A percentile compares a stretch with the other conserved stretches of the same genome.
Conservation (phyloP, 2,797 vertebrate genomes). For the Gobio occitaniae region DNA sequence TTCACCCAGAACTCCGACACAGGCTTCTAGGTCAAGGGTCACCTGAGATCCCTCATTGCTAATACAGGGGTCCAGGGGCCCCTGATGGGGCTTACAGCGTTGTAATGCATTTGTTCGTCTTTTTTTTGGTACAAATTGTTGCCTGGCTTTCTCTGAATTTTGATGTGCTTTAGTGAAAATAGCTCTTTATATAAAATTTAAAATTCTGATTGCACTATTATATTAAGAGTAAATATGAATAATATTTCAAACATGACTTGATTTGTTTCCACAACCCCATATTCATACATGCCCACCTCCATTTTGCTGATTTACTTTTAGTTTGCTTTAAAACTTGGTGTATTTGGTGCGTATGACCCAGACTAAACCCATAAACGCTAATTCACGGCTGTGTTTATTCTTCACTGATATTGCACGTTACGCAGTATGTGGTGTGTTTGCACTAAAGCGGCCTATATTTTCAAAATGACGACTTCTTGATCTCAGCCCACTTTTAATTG, state of each 20-base stretch:
- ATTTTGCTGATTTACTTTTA: background rate
- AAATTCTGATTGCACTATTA: background rate
- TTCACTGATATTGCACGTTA: background rate
- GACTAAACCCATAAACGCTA: constrained; percentile 42
- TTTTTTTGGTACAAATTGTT: constrained; percentile 8
- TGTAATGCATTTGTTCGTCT: constrained; percentile 41
- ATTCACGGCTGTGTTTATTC: constrained; percentile 12
- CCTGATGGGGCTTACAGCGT: constrained; percentile 39
- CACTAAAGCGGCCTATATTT: constrained; percentile 15
- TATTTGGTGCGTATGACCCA: background rate
- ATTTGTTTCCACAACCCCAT: constrained; percentile 7
- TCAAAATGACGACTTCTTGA: background rate
- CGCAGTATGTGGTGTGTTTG: constrained; percentile 24
- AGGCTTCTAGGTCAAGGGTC: constrained; percentile 58
- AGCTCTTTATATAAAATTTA: background rate
- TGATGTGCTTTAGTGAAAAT: background rate
- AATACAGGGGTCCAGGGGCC: constrained; percentile 48
- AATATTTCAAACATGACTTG: background rate
- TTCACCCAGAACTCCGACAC: constrained; percentile 41
- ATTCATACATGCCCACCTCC: background rate
- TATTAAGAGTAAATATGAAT: too few species aligned
- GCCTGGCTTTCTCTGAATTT: constrained; percentile 11
- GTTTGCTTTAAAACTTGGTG: background rate
- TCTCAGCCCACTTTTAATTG: constrained; percentile 5
- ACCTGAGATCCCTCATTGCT: constrained; percentile 51